phyloP scores from a whole-genome alignment of 2,888 invertebrate species.

The Creontiades dilutus region DNA sequence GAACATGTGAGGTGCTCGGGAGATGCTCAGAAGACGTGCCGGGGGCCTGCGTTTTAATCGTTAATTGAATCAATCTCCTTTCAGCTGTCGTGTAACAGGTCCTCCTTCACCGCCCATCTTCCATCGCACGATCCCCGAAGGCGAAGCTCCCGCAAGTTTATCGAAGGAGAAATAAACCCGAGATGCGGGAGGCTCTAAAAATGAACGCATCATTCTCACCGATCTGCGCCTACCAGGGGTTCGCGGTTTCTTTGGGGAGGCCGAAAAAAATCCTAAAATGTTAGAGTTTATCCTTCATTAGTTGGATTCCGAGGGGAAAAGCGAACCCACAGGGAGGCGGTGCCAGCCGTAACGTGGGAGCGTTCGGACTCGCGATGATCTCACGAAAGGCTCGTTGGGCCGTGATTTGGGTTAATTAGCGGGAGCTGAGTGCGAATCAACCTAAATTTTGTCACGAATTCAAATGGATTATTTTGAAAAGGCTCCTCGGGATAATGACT shows the following conservation, averaged over 20 bases:
- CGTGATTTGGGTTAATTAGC: conserved; percentile 21
- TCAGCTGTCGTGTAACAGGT: conserved; percentile 32
- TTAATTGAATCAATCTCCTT: conserved; percentile 32
- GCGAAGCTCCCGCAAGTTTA: conserved; percentile 2
- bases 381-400: neutral
- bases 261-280: neutral
- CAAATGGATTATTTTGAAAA: too few species aligned
- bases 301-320: neutral
- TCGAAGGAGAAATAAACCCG: neutral
- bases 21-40: neutral
- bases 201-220: neutral
- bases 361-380: neutral
- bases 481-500: too few species aligned
- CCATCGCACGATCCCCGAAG: neutral
- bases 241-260: conserved; percentile 8
- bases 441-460: neutral
- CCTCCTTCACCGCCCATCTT: neutral
- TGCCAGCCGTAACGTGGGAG: neutral
- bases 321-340: neutral
- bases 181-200: neutral
- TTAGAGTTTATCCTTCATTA: conserved; percentile 30
- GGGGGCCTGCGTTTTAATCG: neutral
- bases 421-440: neutral
- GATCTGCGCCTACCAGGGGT: neutral
- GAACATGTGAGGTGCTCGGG: neutral